These are phyloP conservation scores for Anser cygnoides DNA, from an alignment of 2,113 vertebrate species.

Conservation along the genomic window DNA sequence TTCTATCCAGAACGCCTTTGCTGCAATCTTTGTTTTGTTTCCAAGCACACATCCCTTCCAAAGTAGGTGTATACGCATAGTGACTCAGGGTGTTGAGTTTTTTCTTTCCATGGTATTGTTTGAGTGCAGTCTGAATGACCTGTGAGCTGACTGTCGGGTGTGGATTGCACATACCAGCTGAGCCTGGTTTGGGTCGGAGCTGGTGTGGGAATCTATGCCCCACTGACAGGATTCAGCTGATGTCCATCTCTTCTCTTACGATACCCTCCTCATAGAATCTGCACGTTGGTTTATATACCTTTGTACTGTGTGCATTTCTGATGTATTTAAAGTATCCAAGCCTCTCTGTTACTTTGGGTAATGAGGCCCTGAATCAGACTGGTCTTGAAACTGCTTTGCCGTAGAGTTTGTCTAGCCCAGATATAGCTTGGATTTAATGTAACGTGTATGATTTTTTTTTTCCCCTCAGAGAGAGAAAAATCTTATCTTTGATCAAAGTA, in stretches of 20 bases:
- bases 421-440: not conserved
- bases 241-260: not conserved
- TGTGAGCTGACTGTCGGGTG: not conserved
- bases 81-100: not conserved
- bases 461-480: not conserved
- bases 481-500: not conserved
- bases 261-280: not conserved
- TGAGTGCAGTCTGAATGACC: not conserved
- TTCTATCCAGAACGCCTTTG: not conserved
- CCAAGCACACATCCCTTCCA: not conserved
- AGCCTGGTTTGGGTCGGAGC: not conserved
- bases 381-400: not conserved
- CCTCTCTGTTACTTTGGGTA: not conserved
- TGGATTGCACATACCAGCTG: not conserved
- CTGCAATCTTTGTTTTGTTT: not conserved
- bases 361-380: not conserved
- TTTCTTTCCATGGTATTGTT: not conserved
- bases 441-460: accelerated
- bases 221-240: not conserved
- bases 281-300: not conserved
- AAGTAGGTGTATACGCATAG: not conserved
- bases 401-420: not conserved
- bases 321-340: not conserved
- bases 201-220: not conserved
- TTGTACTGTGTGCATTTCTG: not conserved